A percentile compares a stretch with the other conserved stretches of the same genome.
These are phyloP conservation scores for Heliconius hermathena DNA, from an alignment of 1,140 invertebrate genomes.

Conservation along the genomic window DNA sequence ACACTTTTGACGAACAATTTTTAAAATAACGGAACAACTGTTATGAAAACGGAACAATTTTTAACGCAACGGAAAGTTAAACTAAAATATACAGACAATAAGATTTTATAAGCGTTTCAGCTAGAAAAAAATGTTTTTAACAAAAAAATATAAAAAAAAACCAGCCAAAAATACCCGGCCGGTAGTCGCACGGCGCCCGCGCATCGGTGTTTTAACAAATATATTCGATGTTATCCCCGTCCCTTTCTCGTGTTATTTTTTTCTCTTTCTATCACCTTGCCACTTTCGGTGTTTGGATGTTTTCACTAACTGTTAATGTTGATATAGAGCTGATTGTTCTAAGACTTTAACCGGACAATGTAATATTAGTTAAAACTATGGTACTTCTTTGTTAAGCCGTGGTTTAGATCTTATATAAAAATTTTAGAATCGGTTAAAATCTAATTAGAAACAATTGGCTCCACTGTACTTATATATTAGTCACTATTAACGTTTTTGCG, in stretches of 20 bases:
- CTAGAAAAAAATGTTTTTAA: conserved; percentile 9
- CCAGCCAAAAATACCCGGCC: conserved; percentile 72
- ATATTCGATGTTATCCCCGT: conserved; percentile 71
- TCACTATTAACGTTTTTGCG: conserved; percentile 15
- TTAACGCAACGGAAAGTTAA: background rate
- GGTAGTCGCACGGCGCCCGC: conserved; percentile 61
- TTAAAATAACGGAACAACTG: background rate
- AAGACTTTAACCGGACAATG: conserved; percentile 7
- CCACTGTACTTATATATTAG: conserved; percentile 13
- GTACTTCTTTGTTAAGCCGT: background rate
- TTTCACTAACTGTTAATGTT: conserved; percentile 82
- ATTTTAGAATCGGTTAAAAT: background rate
- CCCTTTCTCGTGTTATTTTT: conserved; percentile 73
- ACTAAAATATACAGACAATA: background rate
- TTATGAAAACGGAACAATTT: background rate
- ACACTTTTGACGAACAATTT: background rate
- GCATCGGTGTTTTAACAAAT: conserved; percentile 75
- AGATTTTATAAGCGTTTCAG: background rate
- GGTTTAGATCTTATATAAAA: background rate
- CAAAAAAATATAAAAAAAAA: conserved; percentile 21
- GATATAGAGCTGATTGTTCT: conserved; percentile 49
- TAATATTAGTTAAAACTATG: background rate
- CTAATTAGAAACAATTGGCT: background rate
- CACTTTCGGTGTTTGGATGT: conserved; percentile 77
- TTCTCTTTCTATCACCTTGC: conserved; percentile 78